Evolutionary conservation across 2,113 vertebrate genomes (phyloP), one percentile per base, ranked within the genome.

Genomic region (Coptodon bakossiorum): DNA sequence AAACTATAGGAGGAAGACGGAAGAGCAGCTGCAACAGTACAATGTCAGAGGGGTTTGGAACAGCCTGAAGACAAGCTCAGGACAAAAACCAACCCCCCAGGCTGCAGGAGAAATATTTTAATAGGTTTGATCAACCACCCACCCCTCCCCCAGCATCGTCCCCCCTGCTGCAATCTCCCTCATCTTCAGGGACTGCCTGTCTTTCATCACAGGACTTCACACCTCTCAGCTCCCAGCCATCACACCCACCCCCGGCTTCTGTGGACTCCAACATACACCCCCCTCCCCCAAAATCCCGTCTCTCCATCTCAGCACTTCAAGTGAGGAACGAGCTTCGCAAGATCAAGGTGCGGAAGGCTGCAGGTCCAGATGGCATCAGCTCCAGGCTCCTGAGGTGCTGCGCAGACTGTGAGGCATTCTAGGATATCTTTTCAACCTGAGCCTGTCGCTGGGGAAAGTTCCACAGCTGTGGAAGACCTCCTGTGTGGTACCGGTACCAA

Each of bases 341-440:
- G 17, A 53, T 53, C 19, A 52, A 52, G 9, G 50, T 52, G 4
- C n/a, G 1, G 19, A 53, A 53, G 52, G 19, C 52, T 53, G 19
- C 50, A 10, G 19, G 19, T 53, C 52, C 52, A 10, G 52, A 6
- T 53, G 50, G 8, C 17, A 3, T 52, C 50, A 52, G 50, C 50
- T 52, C 50, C 50, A 52, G 8, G 8, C 0, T 52, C 50, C 50
- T 1, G 50, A 5, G 3, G 0, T 52, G 17, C 17, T 52, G 50
- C 0, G 0, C 17, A 52, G 50, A 50, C 43, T 45, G 48, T 50
- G 7, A 19, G 48, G 48, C 48, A 50, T 50, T 1, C 16, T 50
- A 50, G 7, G 16, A 1, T 50, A 50, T 50, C 48, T 50, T 16
- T 50, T 50, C 48, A 19, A 19, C 48, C 16, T 50, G 2, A 50